These are phyloP conservation scores for Eucidaris tribuloides DNA, from an alignment of 35 echinoderm and acorn worm genomes.

Conservation along the genomic window DNA sequence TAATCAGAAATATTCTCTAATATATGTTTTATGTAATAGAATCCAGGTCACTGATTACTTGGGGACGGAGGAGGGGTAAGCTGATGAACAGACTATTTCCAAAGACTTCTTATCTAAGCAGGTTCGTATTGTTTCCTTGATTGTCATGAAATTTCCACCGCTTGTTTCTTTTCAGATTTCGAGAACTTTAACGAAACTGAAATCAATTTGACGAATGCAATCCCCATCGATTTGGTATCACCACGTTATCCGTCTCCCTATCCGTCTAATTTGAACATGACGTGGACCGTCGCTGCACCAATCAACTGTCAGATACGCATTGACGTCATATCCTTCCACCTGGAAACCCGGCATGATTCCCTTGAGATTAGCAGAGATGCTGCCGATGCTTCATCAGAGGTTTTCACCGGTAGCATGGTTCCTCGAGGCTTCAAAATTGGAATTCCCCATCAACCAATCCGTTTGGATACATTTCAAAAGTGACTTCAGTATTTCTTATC, in stretches of 20 bases:
- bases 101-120: neutral
- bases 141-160: neutral
- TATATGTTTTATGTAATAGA: no score
- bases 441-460: neutral
- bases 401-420: neutral
- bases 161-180: neutral
- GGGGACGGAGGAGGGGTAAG: neutral
- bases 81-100: neutral
- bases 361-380: neutral
- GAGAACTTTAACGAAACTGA: neutral
- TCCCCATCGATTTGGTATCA: neutral
- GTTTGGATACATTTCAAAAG: neutral
- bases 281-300: neutral
- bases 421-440: neutral
- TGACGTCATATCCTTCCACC: conserved; percentile 18
- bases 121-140: neutral
- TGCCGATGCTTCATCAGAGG: neutral
- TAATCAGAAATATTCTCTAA: neutral
- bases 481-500: conserved; percentile 4
- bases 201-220: neutral
- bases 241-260: neutral
- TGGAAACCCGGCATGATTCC: neutral
- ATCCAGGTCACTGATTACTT: no score
- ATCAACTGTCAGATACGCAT: neutral
- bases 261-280: neutral